Percentiles rank a stretch among this genome's conserved stretches.
Conservation (phyloP, 2,888 invertebrate species). For the Thecophora atra region DNA sequence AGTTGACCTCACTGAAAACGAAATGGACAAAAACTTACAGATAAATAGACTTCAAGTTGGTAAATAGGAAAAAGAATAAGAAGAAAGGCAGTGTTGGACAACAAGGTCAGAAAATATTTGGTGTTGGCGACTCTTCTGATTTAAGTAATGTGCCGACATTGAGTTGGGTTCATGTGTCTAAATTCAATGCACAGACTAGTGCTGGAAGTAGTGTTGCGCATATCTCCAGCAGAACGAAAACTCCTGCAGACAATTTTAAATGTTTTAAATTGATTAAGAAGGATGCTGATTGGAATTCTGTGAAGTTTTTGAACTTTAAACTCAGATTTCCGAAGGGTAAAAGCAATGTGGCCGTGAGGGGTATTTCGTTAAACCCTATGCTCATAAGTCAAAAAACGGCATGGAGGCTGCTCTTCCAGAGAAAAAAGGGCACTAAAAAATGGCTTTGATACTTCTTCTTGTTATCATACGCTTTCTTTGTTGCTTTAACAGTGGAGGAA, state of each 20-base stretch:
- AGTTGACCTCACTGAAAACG: no score
- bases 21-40: no score
- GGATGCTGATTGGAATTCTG: background rate
- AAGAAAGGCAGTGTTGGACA: no score
- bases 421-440: no score
- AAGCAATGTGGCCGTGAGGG: no score
- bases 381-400: no score
- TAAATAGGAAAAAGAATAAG: no score
- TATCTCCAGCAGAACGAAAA: background rate
- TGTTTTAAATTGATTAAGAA: constrained; percentile 9
- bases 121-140: background rate
- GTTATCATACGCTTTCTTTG: background rate
- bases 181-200: background rate
- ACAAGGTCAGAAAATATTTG: no score
- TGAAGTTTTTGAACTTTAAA: background rate
- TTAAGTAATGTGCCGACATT: background rate
- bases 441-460: no score
- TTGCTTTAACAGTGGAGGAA: background rate
- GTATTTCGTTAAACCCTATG: no score
- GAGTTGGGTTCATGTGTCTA: background rate
- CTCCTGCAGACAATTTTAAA: background rate
- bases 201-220: background rate
- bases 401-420: no score
- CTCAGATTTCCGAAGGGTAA: background rate
- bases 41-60: no score